Base-by-base conservation (phyloP, 2,113 vertebrate genomes). In the Hippocampus comes region DNA sequence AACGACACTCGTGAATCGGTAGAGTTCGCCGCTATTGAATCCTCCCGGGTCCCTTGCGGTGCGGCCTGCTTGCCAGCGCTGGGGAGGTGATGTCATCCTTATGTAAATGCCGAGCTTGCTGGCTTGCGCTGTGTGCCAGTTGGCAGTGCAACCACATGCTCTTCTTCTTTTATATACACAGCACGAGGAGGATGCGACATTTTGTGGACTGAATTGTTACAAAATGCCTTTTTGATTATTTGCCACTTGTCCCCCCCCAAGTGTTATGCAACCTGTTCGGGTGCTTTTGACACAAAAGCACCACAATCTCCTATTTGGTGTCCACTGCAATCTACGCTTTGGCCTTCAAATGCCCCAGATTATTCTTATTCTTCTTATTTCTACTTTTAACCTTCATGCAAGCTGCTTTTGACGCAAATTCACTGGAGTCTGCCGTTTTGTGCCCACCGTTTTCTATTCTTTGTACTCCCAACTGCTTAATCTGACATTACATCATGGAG, bases 21-120 rank as follows among this genome's bases (percentile, higher is more conserved):
- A 17, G 25, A 15, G 11, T 60, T 56, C 9, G 8, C 46, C 48
- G 38, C 2, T 20, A 46, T 46, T 48, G 15, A 66, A 66, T 46
- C 23, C 64, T 66, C 43, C 0, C 1, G 21, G 56, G 46, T 67
- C 41, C 69, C 46, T 67, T 63, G 27, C 68, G 41, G 27, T 12
- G 42, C 43, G 49, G 57, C 68, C 30, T 67, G 43, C 69, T 63
- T 51, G 73, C 75, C 79, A 59, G 72, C 70, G 78, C 76, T 65
- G 72, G 43, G 70, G 57, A 14, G 75, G 85, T 93, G 90, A 93
- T 89, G 90, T 93, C 92, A 92, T 88, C 70, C 76, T 92, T 92
- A 90, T 92, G 88, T 89, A 91, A 92, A 91, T 82, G 70, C 55
- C 51, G 74, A 88, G 78, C 79, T 78, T 73, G 83, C 77, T 73